phyloP scores from a whole-genome alignment of 2,888 invertebrate genomes.

The Cactoblastis cactorum region DNA sequence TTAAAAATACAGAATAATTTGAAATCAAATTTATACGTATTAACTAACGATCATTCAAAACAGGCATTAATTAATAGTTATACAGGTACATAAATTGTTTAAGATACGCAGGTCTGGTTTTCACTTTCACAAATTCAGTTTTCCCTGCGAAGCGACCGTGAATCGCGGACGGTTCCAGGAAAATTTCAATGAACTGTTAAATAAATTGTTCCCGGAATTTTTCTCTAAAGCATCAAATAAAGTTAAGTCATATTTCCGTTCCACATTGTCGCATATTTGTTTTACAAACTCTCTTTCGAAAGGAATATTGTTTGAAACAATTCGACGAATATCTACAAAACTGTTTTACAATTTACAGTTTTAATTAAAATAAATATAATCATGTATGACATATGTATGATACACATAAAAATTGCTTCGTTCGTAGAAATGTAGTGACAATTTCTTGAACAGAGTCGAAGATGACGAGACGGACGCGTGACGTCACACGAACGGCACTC shows the following conservation, averaged over 20 bases:
- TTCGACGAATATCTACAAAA: not conserved
- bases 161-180: slow-evolving; percentile 4
- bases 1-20: too few relatives aligned
- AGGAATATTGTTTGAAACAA: not conserved
- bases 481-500: slow-evolving; percentile 74
- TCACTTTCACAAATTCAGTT: slow-evolving; percentile 8
- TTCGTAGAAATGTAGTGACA: slow-evolving; percentile 64
- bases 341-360: not conserved
- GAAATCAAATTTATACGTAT: too few relatives aligned
- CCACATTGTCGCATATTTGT: not conserved
- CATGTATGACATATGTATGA: not conserved
- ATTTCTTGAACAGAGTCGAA: slow-evolving; percentile 72
- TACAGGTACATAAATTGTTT: not conserved
- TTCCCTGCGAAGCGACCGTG: not conserved
- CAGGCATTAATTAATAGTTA: too few relatives aligned
- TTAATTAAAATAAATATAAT: too few relatives aligned
- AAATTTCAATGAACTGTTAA: slow-evolving; percentile 4
- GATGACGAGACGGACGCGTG: slow-evolving; percentile 75
- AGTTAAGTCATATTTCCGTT: not conserved
- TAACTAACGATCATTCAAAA: too few relatives aligned
- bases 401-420: slow-evolving; percentile 3
- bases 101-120: not conserved
- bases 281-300: not conserved
- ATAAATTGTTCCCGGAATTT: slow-evolving; percentile 1
- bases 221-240: not conserved